Conservation (phyloP, 2,888 invertebrate species). For the Gerris lacustris region DNA sequence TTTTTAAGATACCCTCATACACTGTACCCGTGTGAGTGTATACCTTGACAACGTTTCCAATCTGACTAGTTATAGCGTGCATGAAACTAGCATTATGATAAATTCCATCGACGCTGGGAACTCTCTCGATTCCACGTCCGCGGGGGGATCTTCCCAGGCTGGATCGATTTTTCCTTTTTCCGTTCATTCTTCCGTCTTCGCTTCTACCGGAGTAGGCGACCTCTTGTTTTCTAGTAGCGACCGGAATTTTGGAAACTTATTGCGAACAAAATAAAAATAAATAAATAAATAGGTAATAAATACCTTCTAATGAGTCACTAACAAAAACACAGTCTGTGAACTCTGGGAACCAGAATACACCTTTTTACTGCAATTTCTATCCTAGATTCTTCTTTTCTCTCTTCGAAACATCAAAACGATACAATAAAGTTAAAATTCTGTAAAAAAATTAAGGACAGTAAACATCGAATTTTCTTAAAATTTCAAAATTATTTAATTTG, state of each 20-base stretch:
- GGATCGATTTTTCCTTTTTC: conserved; percentile 65
- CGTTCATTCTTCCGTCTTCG: conserved; percentile 52
- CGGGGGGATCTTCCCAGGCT: conserved; percentile 64
- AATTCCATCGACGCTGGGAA: conserved; percentile 66
- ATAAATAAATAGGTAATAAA: not conserved
- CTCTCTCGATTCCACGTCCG: conserved; percentile 44
- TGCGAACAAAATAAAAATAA: conserved; percentile 5
- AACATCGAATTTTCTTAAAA: not conserved
- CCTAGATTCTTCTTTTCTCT: not conserved
- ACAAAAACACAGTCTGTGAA: not conserved
- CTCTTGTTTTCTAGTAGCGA: conserved; percentile 69
- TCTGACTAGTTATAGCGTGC: conserved; percentile 74
- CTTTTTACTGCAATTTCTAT: not conserved
- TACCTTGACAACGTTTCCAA: conserved; percentile 70
- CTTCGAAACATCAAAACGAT: not conserved
- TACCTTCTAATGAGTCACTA: not conserved
- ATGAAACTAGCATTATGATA: conserved; percentile 82
- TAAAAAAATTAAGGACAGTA: not conserved
- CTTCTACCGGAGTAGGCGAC: conserved; percentile 57
- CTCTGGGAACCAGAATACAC: not conserved
- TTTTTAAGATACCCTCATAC: conserved; percentile 82
- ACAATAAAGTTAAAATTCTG: not conserved
- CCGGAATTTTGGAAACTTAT: conserved; percentile 62
- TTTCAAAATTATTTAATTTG: not conserved
- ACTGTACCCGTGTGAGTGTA: conserved; percentile 70